phyloP scores from a whole-genome alignment of 2,888 invertebrate species.

The Cheilosia scutellata region DNA sequence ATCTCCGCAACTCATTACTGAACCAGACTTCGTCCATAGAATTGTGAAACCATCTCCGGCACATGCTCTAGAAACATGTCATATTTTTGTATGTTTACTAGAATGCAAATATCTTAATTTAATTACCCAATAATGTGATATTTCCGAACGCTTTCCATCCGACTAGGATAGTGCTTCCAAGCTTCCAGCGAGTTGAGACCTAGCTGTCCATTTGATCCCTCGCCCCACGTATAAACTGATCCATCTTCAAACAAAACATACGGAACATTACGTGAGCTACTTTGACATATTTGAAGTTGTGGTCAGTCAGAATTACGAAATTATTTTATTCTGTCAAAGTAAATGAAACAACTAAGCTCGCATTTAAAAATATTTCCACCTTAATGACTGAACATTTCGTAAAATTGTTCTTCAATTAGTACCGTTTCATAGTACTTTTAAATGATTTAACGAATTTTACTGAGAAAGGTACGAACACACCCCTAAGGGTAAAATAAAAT shows the following conservation, averaged over 20 bases:
- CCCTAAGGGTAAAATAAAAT: no score
- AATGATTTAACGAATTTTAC: no score
- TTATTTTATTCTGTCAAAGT: not conserved
- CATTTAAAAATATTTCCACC: no score
- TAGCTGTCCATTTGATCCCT: slow-evolving; percentile 88
- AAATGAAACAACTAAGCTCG: not conserved
- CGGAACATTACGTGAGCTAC: no score
- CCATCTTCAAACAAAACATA: slow-evolving; percentile 83
- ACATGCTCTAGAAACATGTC: slow-evolving; percentile 84
- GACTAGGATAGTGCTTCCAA: slow-evolving; percentile 86
- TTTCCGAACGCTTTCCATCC: slow-evolving; percentile 86
- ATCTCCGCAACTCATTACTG: slow-evolving; percentile 89
- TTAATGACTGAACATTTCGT: no score
- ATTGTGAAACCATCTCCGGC: slow-evolving; percentile 88
- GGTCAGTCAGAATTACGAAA: not conserved
- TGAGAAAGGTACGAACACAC: no score
- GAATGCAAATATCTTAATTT: not conserved
- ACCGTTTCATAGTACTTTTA: no score
- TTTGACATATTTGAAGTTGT: not conserved
- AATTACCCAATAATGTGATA: slow-evolving; percentile 86
- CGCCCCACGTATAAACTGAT: slow-evolving; percentile 89
- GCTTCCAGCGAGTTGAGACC: slow-evolving; percentile 85
- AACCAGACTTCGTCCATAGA: slow-evolving; percentile 88
- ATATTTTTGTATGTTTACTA: not conserved
- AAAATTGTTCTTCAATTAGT: no score